A percentile compares a stretch with the other conserved stretches of the same genome.
phyloP scores from a whole-genome alignment of 2,797 vertebrate species.

The Avahi laniger region DNA sequence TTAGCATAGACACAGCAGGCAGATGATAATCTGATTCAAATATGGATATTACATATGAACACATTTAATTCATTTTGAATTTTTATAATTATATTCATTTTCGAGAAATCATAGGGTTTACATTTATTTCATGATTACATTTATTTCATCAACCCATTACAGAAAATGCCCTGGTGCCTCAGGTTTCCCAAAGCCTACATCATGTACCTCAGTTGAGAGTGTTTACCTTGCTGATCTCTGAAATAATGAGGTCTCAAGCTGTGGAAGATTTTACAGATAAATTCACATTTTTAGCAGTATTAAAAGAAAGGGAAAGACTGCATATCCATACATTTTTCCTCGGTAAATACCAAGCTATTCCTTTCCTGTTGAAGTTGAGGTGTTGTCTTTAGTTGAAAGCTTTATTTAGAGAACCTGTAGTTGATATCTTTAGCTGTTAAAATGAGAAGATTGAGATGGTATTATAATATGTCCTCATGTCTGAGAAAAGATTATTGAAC shows the following conservation, averaged over 20 bases:
- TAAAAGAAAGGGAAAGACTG: neutral
- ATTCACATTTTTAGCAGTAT: constrained; percentile 8
- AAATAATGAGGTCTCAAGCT: constrained; percentile 45
- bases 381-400: neutral
- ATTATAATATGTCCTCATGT: neutral
- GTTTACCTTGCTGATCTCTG: constrained; percentile 31
- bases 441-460: neutral
- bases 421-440: neutral
- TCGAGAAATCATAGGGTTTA: neutral
- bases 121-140: constrained; percentile 35
- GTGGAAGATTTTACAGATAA: constrained; percentile 23
- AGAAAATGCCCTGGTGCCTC: constrained; percentile 32
- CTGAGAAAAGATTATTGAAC: neutral
- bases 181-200: constrained; percentile 27
- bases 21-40: constrained; percentile 35
- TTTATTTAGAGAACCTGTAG: neutral
- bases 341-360: neutral
- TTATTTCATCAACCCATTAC: constrained; percentile 46
- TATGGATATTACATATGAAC: neutral
- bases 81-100: constrained; percentile 57
- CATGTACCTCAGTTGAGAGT: neutral
- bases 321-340: neutral
- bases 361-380: neutral
- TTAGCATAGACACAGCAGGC: neutral
- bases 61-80: constrained; percentile 54